These are phyloP conservation scores for Erythrolamprus reginae DNA, from an alignment of 2,113 vertebrate species.

Conservation along the genomic window DNA sequence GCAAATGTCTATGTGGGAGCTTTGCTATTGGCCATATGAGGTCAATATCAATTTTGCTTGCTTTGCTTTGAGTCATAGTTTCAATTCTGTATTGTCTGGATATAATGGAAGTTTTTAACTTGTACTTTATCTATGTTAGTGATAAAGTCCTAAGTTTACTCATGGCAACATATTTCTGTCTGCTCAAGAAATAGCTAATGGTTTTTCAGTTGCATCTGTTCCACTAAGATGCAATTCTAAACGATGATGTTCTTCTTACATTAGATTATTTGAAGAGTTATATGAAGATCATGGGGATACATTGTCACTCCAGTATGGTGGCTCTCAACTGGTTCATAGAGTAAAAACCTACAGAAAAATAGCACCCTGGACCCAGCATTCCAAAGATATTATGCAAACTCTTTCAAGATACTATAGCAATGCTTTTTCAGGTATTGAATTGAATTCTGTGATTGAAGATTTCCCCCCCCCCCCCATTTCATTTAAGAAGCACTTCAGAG, in stretches of 20 bases:
- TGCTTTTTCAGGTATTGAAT: conserved; percentile 87
- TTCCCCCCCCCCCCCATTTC: neutral
- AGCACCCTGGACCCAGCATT: conserved; percentile 96
- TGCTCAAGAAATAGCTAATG: neutral
- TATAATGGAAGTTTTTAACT: neutral
- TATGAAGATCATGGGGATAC: conserved; percentile 99
- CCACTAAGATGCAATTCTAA: neutral
- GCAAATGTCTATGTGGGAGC: neutral
- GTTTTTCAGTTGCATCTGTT: neutral
- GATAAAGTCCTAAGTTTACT: neutral
- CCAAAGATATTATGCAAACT: conserved; percentile 97
- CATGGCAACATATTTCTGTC: neutral
- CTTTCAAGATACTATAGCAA: conserved; percentile 96
- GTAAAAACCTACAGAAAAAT: conserved; percentile 98
- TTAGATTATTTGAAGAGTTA: conserved; percentile 94
- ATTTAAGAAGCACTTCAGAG: neutral
- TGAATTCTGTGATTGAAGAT: neutral
- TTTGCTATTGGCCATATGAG: neutral
- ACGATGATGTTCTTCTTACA: conserved; percentile 22
- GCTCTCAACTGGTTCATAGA: conserved; percentile 95
- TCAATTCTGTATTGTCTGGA: neutral
- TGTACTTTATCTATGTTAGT: neutral
- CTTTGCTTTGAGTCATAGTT: neutral
- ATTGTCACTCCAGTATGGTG: conserved; percentile 91
- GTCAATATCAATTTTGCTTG: neutral